phyloP scores from a whole-genome alignment of 2,797 vertebrate species.

The Miichthys miiuy region DNA sequence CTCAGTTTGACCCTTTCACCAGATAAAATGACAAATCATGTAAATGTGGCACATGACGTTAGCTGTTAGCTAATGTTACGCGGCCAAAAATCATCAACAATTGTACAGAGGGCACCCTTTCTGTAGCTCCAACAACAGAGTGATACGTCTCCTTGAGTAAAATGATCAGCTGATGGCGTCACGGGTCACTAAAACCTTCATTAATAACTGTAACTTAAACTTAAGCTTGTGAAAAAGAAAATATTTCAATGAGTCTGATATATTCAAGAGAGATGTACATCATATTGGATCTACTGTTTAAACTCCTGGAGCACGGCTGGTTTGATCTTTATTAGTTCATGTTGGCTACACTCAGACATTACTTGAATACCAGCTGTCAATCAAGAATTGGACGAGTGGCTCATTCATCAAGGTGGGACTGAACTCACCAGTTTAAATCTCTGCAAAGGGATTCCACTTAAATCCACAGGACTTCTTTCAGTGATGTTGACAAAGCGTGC shows the following conservation, averaged over 20 bases:
- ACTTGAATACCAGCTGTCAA: background rate
- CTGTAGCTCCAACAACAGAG: too few relatives aligned
- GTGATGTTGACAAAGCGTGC: constrained; percentile 96
- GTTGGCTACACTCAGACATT: background rate
- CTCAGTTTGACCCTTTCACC: too few relatives aligned
- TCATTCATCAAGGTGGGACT: background rate
- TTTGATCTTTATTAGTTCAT: background rate
- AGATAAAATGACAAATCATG: too few relatives aligned
- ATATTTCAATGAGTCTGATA: background rate
- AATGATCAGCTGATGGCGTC: too few relatives aligned
- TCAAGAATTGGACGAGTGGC: background rate
- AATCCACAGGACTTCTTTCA: constrained; percentile 94
- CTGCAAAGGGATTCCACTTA: constrained; percentile 96
- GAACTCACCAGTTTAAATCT: constrained; percentile 94
- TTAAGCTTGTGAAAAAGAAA: too few relatives aligned
- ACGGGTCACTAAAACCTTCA: too few relatives aligned
- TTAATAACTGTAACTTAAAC: too few relatives aligned
- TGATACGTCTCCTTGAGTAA: too few relatives aligned
- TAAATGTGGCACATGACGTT: too few relatives aligned
- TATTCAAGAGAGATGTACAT: background rate
- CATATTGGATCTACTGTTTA: background rate
- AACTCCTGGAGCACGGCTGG: background rate
- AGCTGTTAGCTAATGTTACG: too few relatives aligned
- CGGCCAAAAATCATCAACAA: too few relatives aligned
- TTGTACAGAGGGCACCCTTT: too few relatives aligned